These are phyloP conservation scores for Rhynchophorus ferrugineus DNA, from an alignment of 1,140 invertebrate species.

Conservation along the genomic window DNA sequence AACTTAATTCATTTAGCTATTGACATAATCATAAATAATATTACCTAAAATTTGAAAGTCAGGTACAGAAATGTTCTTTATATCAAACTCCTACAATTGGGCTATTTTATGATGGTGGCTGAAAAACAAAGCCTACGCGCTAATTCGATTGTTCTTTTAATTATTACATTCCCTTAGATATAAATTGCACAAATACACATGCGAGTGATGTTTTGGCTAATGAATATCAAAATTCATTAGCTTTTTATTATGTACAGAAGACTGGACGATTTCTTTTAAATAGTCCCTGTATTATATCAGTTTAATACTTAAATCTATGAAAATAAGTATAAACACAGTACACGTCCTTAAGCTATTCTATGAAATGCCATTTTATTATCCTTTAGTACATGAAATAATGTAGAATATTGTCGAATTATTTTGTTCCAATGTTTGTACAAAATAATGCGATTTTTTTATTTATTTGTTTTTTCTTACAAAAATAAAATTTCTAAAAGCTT, in stretches of 20 bases:
- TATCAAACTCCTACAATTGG: neutral
- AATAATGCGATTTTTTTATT: too few relatives aligned
- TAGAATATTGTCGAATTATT: too few relatives aligned
- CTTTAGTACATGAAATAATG: too few relatives aligned
- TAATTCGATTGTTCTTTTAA: too few relatives aligned
- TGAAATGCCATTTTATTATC: neutral
- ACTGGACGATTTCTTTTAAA: neutral
- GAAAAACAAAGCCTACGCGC: too few relatives aligned
- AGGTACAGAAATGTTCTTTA: neutral
- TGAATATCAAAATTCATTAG: too few relatives aligned
- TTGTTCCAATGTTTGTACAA: too few relatives aligned
- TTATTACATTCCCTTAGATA: neutral
- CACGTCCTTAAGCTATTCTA: neutral
- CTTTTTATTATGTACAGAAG: neutral
- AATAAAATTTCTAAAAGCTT: too few relatives aligned
- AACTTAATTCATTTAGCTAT: conserved; percentile 1
- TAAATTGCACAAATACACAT: too few relatives aligned
- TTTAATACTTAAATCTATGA: neutral
- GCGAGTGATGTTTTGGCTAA: too few relatives aligned
- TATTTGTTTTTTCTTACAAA: too few relatives aligned
- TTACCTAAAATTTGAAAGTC: neutral
- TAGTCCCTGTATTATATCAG: neutral
- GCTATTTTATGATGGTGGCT: too few relatives aligned
- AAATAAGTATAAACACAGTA: neutral
- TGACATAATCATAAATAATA: neutral